phyloP scores from a whole-genome alignment of 2,888 invertebrate species.

The Platycnemis pennipes region DNA sequence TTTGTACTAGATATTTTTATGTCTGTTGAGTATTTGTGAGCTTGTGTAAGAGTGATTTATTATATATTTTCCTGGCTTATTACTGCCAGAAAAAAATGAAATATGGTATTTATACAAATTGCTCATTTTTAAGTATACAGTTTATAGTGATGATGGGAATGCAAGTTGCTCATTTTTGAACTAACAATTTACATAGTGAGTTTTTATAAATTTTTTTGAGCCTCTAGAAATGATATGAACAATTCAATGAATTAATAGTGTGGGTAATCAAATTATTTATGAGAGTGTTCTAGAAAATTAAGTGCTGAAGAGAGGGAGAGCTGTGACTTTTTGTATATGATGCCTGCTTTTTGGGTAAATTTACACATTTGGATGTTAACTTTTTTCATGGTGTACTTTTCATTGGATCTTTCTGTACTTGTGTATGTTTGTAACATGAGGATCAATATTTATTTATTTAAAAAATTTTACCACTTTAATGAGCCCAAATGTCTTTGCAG shows the following conservation, averaged over 20 bases:
- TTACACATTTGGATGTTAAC: conserved; percentile 26
- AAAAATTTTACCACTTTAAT: background rate
- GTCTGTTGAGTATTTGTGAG: background rate
- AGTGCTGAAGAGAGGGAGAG: background rate
- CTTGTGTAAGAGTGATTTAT: background rate
- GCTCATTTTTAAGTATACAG: background rate
- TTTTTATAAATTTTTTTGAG: background rate
- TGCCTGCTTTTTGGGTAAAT: conserved; percentile 24
- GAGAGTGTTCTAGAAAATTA: background rate
- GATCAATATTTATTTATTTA: conserved; percentile 11
- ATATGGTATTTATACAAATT: background rate
- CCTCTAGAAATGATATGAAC: background rate
- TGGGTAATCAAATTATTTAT: background rate
- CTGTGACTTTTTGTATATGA: conserved; percentile 6
- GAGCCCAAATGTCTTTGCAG: background rate
- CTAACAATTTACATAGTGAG: background rate
- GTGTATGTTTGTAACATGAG: background rate
- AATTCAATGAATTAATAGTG: background rate
- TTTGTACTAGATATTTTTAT: background rate
- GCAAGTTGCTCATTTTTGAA: background rate
- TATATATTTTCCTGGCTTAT: background rate
- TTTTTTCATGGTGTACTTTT: background rate
- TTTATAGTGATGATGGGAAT: background rate
- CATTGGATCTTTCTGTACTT: background rate
- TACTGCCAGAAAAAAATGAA: background rate